Evolutionary conservation across 2,888 invertebrate genomes (phyloP), one percentile per base, ranked within the genome.

Genomic region (Yponomeuta evonymella): DNA sequence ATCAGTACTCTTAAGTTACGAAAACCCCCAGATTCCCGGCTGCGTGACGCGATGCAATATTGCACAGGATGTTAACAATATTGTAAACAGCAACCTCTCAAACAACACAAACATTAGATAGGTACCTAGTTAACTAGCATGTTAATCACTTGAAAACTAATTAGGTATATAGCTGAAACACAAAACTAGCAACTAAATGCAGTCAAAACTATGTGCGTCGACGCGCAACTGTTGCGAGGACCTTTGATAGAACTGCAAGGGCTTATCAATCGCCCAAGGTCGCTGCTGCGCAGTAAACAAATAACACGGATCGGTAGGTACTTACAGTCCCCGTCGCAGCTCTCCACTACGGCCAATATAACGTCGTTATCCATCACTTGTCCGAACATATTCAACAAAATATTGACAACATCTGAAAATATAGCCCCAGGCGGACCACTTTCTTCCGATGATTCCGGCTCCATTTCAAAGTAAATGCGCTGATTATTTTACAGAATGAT

Each of bases 311-410:
- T 58, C 62, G 30, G 48, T 29, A 67, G 15, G 12, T 76, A 90
- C 91, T 89, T 81, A 91, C 91, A 75, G 76, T 91, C 86, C 15
- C 90, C 91, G 6, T 74, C 79, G 72, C 81, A 90, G 74, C 82
- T 87, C 73, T 89, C 88, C 11, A 89, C 83, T 23, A 92, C 77
- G 23, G 86, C 77, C 70, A 74, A 73, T 67, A 90, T 85, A n/a
- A 84, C 85, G 71, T 87, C 88, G 74, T 75, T 78, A 73, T 76
- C 82, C 71, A 90, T 73, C 36, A 83, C 78, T 73, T 81, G 76
- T 4, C 86, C 85, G 70, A 91, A 92, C 81, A 90, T 86, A 72
- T 77, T 80, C 67, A 78, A 72, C 70, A 91, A 75, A 72, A 79
- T 80, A 30, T 86, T 82, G 71, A 86, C 78, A 77, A 85, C 79